Evolutionary conservation across 2,113 vertebrate genomes (phyloP), one percentile per base, ranked within the genome.

Genomic region (Gorsachius goisagi): DNA sequence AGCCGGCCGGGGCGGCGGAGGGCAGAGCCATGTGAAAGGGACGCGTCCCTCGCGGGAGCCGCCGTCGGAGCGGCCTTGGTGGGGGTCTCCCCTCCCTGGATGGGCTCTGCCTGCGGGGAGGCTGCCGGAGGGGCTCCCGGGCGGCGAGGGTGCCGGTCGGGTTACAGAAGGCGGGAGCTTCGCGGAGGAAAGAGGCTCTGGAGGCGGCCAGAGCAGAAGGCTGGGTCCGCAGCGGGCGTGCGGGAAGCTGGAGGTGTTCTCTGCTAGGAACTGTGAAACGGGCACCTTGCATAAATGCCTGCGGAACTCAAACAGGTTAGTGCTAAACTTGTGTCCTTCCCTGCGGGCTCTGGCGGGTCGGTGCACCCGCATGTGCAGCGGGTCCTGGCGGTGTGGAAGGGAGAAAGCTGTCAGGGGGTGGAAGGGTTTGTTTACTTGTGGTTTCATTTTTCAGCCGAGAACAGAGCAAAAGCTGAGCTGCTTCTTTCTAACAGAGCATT

Each of bases 221-320:
- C 72, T 44, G 85, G 27, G 35, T 22, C 32, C 39, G 5, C 45
- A 2, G 63, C 33, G 76, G 69, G 12, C 21, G 15, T 24, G 71
- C 55, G 12, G 59, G 64, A 33, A 17, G 68, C 88, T 7, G 94
- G 87, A 47, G 78, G n/a, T 3, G 19, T 58, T 62, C 16, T 7
- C 39, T 8, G 75, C 47, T 5, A 4, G 73, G 60, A 35, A 28
- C 89, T 2, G 88, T 8, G 6, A 9, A 19, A 3, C 50, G 9
- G 84, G 86, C 73, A 12, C 89, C 88, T 56, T 15, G 95, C 88
- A 76, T 97, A 85, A 78, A 99, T 99, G 99, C 98, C 98, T 88
- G 98, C 98, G 87, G 98, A 99, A 98, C 98, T 99, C 97, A 97
- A 97, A 98, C 98, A 99, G 99, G 98, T 99, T 94, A 96, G 99